phyloP scores from a whole-genome alignment of 2,113 vertebrate species.

The Charina bottae region DNA sequence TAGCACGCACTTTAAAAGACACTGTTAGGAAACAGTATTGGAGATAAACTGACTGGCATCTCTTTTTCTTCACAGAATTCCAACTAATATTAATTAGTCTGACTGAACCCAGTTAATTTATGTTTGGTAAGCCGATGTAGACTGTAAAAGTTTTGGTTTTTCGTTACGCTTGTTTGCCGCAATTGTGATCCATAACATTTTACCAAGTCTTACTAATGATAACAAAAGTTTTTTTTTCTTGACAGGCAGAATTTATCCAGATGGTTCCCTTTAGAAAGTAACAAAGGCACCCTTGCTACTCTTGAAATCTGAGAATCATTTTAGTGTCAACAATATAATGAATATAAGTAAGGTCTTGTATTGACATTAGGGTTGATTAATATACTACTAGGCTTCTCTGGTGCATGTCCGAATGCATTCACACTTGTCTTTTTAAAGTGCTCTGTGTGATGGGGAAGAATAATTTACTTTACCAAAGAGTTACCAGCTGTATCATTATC shows the following conservation, averaged over 20 bases:
- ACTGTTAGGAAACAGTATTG: not conserved
- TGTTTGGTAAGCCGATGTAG: not conserved
- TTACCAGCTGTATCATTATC: not conserved
- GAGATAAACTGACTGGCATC: not conserved
- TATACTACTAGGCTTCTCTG: not conserved
- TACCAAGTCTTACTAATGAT: not conserved
- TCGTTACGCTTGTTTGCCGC: not conserved
- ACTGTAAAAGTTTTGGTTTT: not conserved
- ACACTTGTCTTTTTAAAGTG: not conserved
- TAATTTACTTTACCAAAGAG: not conserved
- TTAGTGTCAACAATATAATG: constrained; percentile 15
- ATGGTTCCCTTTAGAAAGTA: constrained; percentile 23
- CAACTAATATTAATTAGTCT: not conserved
- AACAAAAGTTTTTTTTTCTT: constrained; percentile 23
- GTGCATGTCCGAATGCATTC: not conserved
- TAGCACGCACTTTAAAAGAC: not conserved
- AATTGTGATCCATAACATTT: constrained; percentile 12
- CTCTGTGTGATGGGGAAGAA: not conserved
- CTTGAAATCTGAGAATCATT: constrained; percentile 17
- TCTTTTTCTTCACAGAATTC: constrained; percentile 37
- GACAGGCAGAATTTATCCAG: constrained; percentile 22
- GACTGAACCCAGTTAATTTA: not conserved
- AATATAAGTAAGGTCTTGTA: not conserved
- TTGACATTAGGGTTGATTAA: not conserved
- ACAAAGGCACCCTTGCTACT: not conserved